Evolutionary conservation across 2,888 invertebrate species (phyloP).

Genomic region (Drosophila meridionalis): DNA sequence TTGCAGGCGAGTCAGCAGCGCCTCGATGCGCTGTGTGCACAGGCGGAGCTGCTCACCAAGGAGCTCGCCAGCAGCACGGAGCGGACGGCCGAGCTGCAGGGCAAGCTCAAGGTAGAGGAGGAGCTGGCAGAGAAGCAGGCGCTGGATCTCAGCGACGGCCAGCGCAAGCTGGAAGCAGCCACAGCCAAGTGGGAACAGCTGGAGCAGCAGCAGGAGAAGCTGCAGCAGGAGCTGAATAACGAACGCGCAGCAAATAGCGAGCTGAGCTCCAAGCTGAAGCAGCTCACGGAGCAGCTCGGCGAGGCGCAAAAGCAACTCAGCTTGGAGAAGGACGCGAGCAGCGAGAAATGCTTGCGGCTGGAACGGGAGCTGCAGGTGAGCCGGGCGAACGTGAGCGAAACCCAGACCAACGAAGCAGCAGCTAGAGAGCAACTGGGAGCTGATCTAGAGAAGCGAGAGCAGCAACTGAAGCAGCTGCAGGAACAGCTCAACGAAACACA

Average conservation of each 20-base stretch:
- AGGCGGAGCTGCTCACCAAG: slow-evolving; percentile 72
- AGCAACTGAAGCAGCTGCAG: slow-evolving; percentile 50
- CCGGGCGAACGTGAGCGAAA: slow-evolving; percentile 43
- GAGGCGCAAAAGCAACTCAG: slow-evolving; percentile 62
- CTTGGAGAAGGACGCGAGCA: slow-evolving; percentile 62
- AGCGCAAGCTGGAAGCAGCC: slow-evolving; percentile 69
- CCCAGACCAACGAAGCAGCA: slow-evolving; percentile 37
- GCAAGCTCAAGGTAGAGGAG: slow-evolving; percentile 64
- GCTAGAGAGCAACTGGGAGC: slow-evolving; percentile 55
- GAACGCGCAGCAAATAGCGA: slow-evolving; percentile 48
- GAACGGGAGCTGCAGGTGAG: slow-evolving; percentile 65
- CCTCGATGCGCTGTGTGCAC: slow-evolving; percentile 65
- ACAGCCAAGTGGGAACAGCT: slow-evolving; percentile 47
- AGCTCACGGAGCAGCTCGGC: slow-evolving; percentile 67
- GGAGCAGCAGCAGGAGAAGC: slow-evolving; percentile 61
- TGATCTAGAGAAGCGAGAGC: slow-evolving; percentile 28
- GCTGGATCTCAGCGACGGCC: slow-evolving; percentile 68
- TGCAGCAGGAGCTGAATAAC: slow-evolving; percentile 66
- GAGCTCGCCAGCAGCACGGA: slow-evolving; percentile 69
- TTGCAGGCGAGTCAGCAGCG: slow-evolving; percentile 73
- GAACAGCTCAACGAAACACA: slow-evolving; percentile 46
- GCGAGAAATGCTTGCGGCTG: slow-evolving; percentile 59
- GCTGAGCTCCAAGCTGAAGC: slow-evolving; percentile 58
- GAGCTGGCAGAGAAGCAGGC: slow-evolving; percentile 66
- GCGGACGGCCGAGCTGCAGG: slow-evolving; percentile 60